Percentiles rank a stretch among this genome's conserved stretches.
These are phyloP conservation scores for Cydia pomonella DNA, from an alignment of 1,140 invertebrate species.

Conservation along the genomic window DNA sequence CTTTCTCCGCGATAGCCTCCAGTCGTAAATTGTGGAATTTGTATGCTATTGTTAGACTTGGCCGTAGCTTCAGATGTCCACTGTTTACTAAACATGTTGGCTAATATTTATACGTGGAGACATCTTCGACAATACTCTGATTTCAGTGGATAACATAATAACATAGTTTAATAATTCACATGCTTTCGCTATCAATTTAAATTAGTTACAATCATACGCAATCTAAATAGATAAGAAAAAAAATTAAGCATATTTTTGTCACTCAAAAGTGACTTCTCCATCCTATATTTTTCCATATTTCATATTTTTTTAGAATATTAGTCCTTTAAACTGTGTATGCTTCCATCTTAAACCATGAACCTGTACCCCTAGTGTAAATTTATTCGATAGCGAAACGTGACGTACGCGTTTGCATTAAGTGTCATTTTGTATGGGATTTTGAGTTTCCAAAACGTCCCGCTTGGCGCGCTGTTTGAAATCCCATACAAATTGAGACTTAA, in stretches of 20 bases:
- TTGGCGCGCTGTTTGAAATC: too few relatives aligned
- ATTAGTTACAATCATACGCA: not conserved
- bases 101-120: constrained; percentile 12
- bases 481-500: too few relatives aligned
- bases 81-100: constrained; percentile 17
- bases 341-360: not conserved
- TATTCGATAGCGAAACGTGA: too few relatives aligned
- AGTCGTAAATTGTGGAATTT: constrained; percentile 30
- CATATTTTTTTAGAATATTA: not conserved
- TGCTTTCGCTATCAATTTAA: not conserved
- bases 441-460: too few relatives aligned
- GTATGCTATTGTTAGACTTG: constrained; percentile 27
- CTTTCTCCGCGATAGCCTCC: constrained; percentile 48
- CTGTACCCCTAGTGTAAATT: too few relatives aligned
- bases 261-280: not conserved
- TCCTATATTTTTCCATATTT: too few relatives aligned
- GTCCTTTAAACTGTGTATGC: not conserved
- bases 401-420: too few relatives aligned
- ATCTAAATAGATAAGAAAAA: not conserved
- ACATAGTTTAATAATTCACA: not conserved
- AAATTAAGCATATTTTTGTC: not conserved
- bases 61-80: constrained; percentile 1
- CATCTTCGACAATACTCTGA: not conserved
- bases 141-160: not conserved
- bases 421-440: too few relatives aligned